Conservation (phyloP, 2,113 vertebrate species). For the Mola mola region DNA sequence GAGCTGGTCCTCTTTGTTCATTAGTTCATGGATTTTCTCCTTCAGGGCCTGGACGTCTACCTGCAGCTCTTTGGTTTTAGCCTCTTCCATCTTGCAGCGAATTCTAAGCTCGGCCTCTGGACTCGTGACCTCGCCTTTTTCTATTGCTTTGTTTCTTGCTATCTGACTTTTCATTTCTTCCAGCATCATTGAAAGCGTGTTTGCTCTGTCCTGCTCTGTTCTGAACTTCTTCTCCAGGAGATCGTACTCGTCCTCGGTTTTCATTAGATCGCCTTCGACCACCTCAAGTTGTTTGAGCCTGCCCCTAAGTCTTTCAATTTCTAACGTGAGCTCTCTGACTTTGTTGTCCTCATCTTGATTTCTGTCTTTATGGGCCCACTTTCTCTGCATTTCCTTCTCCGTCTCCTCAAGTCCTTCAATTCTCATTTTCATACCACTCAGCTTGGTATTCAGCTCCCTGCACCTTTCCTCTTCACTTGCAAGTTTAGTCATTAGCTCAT, state of each 20-base stretch:
- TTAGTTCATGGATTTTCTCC: constrained; percentile 96
- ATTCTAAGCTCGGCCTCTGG: constrained; percentile 89
- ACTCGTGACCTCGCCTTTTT: constrained; percentile 88
- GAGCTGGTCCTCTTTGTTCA: constrained; percentile 97
- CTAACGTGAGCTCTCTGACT: constrained; percentile 87
- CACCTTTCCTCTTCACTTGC: constrained; percentile 87
- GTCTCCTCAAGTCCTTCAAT: constrained; percentile 86
- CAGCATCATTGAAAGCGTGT: constrained; percentile 87
- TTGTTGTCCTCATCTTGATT: constrained; percentile 86
- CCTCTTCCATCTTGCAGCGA: constrained; percentile 89
- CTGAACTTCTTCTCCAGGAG: constrained; percentile 93
- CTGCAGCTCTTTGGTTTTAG: constrained; percentile 87
- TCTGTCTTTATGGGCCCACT: constrained; percentile 63
- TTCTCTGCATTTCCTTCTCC: constrained; percentile 82
- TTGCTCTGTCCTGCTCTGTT: constrained; percentile 93
- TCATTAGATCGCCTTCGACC: constrained; percentile 95
- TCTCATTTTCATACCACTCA: constrained; percentile 85
- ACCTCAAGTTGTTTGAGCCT: constrained; percentile 92
- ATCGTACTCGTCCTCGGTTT: constrained; percentile 96
- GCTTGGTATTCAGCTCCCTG: constrained; percentile 81
- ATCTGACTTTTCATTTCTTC: constrained; percentile 93
- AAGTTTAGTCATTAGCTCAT: constrained; percentile 85
- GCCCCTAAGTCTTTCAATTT: constrained; percentile 91
- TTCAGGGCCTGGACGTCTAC: constrained; percentile 92
- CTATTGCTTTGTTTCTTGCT: constrained; percentile 90